These are phyloP conservation scores for Sycophila texana DNA, from an alignment of 2,888 invertebrate species.

Conservation along the genomic window DNA sequence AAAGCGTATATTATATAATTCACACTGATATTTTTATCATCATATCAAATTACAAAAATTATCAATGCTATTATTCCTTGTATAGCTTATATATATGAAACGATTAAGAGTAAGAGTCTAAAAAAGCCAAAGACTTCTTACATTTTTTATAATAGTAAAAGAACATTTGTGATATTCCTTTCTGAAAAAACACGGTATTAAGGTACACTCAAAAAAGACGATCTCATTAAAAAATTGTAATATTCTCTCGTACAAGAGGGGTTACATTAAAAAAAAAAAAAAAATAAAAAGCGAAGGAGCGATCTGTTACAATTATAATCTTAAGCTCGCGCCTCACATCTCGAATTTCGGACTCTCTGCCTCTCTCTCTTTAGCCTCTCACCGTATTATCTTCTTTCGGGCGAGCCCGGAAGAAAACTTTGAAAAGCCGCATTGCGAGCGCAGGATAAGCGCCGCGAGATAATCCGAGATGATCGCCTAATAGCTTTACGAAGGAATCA, in stretches of 20 bases:
- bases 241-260: background rate
- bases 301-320: constrained; percentile 19
- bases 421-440: constrained; percentile 71
- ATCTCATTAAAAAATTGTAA: no score
- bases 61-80: no score
- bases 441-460: constrained; percentile 69
- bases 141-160: no score
- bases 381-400: constrained; percentile 29
- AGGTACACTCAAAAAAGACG: no score
- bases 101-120: no score
- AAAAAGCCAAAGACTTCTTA: no score
- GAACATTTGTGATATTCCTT: no score
- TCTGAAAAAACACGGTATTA: no score
- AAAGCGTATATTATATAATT: no score
- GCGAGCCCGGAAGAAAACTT: constrained; percentile 68
- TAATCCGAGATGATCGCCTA: constrained; percentile 75
- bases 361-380: background rate
- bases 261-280: background rate
- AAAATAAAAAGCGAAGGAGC: background rate
- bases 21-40: no score
- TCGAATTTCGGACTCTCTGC: constrained; percentile 1
- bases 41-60: no score
- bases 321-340: background rate
- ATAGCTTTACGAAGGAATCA: constrained; percentile 75
- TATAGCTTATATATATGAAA: no score